Evolutionary conservation across 1,140 invertebrate species (phyloP), one percentile per base, ranked within the genome.

Genomic region (Neodiprion virginianus): DNA sequence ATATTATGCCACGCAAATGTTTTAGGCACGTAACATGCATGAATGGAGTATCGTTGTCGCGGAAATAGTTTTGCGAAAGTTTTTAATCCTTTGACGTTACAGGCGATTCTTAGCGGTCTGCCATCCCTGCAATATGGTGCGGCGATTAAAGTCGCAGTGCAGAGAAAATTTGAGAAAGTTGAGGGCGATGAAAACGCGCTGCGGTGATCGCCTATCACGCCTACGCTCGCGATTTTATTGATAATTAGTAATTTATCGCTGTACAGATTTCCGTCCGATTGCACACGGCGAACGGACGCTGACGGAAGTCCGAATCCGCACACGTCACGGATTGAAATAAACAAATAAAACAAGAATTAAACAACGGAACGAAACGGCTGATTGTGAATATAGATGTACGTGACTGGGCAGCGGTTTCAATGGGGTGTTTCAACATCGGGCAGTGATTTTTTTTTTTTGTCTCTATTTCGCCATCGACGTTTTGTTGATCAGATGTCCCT

Each of bases 371-470:
- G 8, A 61, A 14, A 61, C 53, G n/a, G 11, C 28, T 40, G 17
- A n/a, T 53, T 53, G 50, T 53, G 53, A 3, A 61, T 61, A 17
- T 17, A 61, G n/a, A 61, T 12, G n/a, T 61, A 61, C 53, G 53
- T 61, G 53, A 61, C 53, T 61, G 53, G 53, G 11, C 53, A 61
- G 53, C 53, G 53, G 53, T 61, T 61, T 17, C 53, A 61, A 61
- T 17, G 53, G 4, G 53, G 8, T 61, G 8, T 61, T 61, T 61
- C 53, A 17, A 12, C 53, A 61, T 61, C n/a, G n/a, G 7, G 53
- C 53, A 61, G 8, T 61, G 28, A 40, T 40, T 40, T 40, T 53
- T 10, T 10, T 53, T 53, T 53, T 12, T 61, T 61, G 8, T 61
- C 28, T 5, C 2, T 40, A 40, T 40, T 40, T 40, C 28, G 5